These are phyloP conservation scores for Coleophora deauratella DNA, from an alignment of 2,888 invertebrate species.

Conservation along the genomic window DNA sequence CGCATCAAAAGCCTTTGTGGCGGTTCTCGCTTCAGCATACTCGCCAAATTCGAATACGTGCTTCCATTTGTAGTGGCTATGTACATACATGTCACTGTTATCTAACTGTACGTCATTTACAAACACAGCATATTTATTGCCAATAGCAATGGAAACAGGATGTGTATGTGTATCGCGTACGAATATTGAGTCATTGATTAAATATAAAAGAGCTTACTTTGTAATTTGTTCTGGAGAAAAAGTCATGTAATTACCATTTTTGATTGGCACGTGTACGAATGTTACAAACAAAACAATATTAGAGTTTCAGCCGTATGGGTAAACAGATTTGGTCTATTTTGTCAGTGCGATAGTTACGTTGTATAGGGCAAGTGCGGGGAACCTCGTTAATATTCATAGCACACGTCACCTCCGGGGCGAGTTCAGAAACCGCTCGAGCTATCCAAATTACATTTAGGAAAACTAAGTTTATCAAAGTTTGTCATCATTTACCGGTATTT, in stretches of 20 bases:
- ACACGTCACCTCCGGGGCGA: slow-evolving; percentile 37
- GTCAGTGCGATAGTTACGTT: slow-evolving; percentile 41
- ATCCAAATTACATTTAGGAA: slow-evolving; percentile 36
- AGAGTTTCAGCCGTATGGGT: slow-evolving; percentile 12
- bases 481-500: slow-evolving; percentile 8
- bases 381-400: slow-evolving; percentile 65
- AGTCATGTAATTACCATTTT: no score
- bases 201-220: no score
- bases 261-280: no score
- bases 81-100: slow-evolving; percentile 7
- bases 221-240: no score
- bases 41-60: slow-evolving; percentile 34
- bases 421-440: slow-evolving; percentile 33
- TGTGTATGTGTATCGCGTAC: no score
- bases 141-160: no score
- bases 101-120: slow-evolving; percentile 14
- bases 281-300: no score
- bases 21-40: slow-evolving; percentile 29
- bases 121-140: slow-evolving; percentile 12
- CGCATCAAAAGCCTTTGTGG: slow-evolving; percentile 67
- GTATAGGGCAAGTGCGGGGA: slow-evolving; percentile 35
- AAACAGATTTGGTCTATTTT: slow-evolving; percentile 38
- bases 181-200: no score
- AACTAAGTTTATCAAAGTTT: slow-evolving; percentile 7
- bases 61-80: slow-evolving; percentile 23